These are phyloP conservation scores for Papilio polyxenes DNA, from an alignment of 1,140 invertebrate genomes.

Conservation along the genomic window DNA sequence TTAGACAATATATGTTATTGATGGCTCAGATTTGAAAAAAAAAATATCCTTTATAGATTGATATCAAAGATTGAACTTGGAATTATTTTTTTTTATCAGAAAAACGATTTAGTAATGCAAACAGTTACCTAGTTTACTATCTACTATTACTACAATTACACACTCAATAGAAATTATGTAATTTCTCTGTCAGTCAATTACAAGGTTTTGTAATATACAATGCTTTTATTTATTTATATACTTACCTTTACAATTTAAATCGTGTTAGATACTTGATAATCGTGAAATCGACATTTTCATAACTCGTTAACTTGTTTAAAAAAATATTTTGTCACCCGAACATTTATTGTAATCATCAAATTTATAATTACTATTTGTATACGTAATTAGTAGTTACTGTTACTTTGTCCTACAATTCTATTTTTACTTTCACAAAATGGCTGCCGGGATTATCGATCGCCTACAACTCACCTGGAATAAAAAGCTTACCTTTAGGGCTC, in stretches of 20 bases:
- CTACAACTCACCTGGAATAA: constrained; percentile 61
- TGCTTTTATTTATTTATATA: background rate
- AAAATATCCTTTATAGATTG: too few relatives aligned
- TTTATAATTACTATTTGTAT: background rate
- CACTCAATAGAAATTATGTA: too few relatives aligned
- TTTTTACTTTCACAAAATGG: constrained; percentile 76
- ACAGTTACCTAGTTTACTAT: too few relatives aligned
- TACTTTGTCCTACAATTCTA: constrained; percentile 50
- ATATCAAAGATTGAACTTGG: too few relatives aligned
- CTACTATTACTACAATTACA: too few relatives aligned
- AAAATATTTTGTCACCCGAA: background rate
- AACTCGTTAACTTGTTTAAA: background rate
- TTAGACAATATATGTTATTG: too few relatives aligned
- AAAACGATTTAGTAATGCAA: too few relatives aligned
- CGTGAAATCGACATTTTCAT: background rate
- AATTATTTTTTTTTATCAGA: too few relatives aligned
- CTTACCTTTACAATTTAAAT: background rate
- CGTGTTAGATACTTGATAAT: background rate
- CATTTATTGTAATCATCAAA: background rate
- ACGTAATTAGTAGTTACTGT: constrained; percentile 35
- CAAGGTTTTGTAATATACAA: too few relatives aligned
- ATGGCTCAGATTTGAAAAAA: too few relatives aligned
- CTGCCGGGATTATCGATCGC: constrained; percentile 63
- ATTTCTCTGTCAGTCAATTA: too few relatives aligned
- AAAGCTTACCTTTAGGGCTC: constrained; percentile 70